A percentile compares a stretch with the other conserved stretches of the same genome.
These are phyloP conservation scores for Caenorhabditis macrosperma DNA, from an alignment of 2,888 invertebrate species.

Conservation along the genomic window DNA sequence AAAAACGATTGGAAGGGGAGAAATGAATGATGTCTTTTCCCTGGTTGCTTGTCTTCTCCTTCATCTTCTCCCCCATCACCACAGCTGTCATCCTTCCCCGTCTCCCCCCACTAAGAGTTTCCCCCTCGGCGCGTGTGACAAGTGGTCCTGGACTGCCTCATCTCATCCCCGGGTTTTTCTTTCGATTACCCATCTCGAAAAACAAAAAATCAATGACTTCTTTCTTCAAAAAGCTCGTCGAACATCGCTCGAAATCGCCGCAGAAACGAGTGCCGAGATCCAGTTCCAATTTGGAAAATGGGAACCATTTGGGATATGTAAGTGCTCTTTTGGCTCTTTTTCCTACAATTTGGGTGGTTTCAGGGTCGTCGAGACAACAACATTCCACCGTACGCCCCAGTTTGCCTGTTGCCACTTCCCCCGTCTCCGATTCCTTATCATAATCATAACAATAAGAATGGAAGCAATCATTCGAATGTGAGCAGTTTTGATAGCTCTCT, in stretches of 20 bases:
- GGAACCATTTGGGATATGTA: no score
- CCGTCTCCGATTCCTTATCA: slow-evolving; percentile 37
- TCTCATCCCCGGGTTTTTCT: no score
- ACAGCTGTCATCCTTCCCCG: not conserved
- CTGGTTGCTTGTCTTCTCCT: no score
- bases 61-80: not conserved
- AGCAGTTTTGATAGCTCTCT: slow-evolving; percentile 9
- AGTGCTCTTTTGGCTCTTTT: no score
- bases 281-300: not conserved
- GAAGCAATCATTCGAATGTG: slow-evolving; percentile 54
- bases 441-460: slow-evolving; percentile 6
- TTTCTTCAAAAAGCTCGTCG: slow-evolving; percentile 63
- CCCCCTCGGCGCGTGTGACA: no score
- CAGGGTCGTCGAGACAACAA: not conserved
- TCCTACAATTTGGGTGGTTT: no score
- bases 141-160: not conserved
- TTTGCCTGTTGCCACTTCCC: slow-evolving; percentile 50
- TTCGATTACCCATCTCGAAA: no score
- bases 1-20: no score
- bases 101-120: no score
- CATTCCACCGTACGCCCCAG: slow-evolving; percentile 25
- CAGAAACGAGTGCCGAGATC: slow-evolving; percentile 35
- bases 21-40: no score
- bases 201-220: no score
- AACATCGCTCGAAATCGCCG: slow-evolving; percentile 64